Conservation (phyloP, 2,888 invertebrate genomes). For the Apamea crenata region DNA sequence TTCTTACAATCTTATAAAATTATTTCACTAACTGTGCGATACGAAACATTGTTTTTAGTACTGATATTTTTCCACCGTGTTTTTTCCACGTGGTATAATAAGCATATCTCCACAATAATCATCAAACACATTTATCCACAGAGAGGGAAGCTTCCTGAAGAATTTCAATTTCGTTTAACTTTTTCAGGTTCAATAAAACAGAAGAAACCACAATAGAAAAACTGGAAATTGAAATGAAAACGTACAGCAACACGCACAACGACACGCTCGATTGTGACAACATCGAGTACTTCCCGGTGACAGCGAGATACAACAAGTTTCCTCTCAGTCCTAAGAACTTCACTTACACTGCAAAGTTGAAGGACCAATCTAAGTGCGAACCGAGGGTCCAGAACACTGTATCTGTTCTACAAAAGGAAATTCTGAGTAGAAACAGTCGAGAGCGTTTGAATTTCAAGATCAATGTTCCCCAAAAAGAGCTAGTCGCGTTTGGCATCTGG, state of each 20-base stretch:
- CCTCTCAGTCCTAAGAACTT: slow-evolving; percentile 83
- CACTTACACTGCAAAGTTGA: slow-evolving; percentile 58
- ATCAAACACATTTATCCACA: neutral
- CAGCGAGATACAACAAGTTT: slow-evolving; percentile 86
- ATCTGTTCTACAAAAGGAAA: slow-evolving; percentile 54
- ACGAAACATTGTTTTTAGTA: neutral
- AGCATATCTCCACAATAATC: neutral
- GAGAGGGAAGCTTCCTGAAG: neutral
- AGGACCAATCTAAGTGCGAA: slow-evolving; percentile 50
- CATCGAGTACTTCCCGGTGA: slow-evolving; percentile 87
- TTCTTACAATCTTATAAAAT: neutral
- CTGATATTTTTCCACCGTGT: neutral
- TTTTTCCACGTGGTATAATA: neutral
- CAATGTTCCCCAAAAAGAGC: slow-evolving; percentile 79
- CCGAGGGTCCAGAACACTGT: slow-evolving; percentile 18
- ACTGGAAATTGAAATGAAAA: slow-evolving; percentile 85
- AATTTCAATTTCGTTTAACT: neutral
- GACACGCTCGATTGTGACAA: slow-evolving; percentile 79
- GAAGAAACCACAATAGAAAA: slow-evolving; percentile 82
- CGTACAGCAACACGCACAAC: slow-evolving; percentile 79
- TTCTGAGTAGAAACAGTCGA: slow-evolving; percentile 46
- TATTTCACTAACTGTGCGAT: neutral
- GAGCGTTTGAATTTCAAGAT: slow-evolving; percentile 75
- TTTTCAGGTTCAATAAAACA: slow-evolving; percentile 85
- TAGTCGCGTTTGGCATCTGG: slow-evolving; percentile 88